Base-by-base conservation (phyloP, 2,888 invertebrate species). In the Watsonalla binaria region DNA sequence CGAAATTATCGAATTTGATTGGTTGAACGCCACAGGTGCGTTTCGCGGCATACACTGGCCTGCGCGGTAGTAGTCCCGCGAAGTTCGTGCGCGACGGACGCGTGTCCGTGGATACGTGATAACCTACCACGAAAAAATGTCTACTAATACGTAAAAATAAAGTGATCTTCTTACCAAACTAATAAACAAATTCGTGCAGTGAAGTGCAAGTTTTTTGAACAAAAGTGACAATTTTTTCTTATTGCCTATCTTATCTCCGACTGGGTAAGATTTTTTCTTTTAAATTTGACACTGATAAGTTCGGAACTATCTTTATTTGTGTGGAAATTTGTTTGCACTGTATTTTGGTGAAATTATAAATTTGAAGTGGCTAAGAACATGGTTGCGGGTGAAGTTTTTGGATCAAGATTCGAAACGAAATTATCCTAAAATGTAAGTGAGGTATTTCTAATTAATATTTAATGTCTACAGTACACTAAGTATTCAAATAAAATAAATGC, bases 1-100 rank as follows among this genome's bases (percentile, higher is more conserved):
- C 37, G 39, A 13, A 49, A 39, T 39, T 49, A 49, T 49, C 15
- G 33, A 39, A 49, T 49, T 37, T 49, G 14, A 49, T 49, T 49
- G 37, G 42, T 6, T 9, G 14, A 51, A 49, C 70, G 65, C 75
- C 61, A 74, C 76, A 76, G 76, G 75, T 76, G 76, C 63, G 66
- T 69, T 47, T 39, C 64, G 53, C 54, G 55, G 48, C 55, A 45
- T 55, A 57, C 51, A 24, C 51, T 52, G 45, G 49, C 9, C 46
- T 35, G 53, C 51, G 51, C 61, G 56, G 51, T 66, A 76, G 76
- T 76, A 66, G 63, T 55, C 61, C 60, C 68, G 66, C 65, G 70
- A 46, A 61, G 60, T 51, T 56, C 57, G 60, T 54, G 45, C 42
- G 47, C 59, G n/a, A 61, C 60, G 68, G 70, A 68, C 68, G 74